Conservation (phyloP, 2,113 vertebrate genomes). For the Stegastes partitus region DNA sequence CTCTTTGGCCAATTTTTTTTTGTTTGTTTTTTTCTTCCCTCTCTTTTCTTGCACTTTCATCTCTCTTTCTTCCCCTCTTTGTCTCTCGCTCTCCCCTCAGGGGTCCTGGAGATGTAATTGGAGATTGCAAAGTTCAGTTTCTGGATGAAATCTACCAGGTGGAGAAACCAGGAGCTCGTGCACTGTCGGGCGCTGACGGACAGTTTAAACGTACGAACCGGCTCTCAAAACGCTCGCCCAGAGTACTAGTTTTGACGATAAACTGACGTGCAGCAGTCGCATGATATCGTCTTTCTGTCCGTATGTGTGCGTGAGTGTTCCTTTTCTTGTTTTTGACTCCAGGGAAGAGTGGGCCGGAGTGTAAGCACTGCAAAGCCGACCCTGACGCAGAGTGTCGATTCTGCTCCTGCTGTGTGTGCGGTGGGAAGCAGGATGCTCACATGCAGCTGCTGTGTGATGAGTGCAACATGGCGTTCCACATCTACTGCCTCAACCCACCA, state of each 20-base stretch:
- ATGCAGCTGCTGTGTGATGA: conserved; percentile 99
- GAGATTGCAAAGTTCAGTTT: conserved; percentile 94
- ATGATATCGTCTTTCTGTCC: not conserved
- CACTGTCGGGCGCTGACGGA: conserved; percentile 92
- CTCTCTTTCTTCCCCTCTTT: conserved; percentile 10
- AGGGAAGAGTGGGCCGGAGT: conserved; percentile 98
- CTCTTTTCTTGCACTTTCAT: not conserved
- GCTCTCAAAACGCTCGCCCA: not conserved
- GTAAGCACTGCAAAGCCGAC: conserved; percentile 97
- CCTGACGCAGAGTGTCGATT: conserved; percentile 94
- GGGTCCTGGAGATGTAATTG: conserved; percentile 91
- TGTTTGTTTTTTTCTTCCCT: not conserved
- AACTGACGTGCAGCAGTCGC: not conserved
- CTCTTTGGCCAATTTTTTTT: not conserved
- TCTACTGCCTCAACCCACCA: conserved; percentile 97
- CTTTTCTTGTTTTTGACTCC: conserved; percentile 49
- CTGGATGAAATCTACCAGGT: conserved; percentile 97
- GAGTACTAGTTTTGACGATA: not conserved
- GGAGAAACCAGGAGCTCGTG: conserved; percentile 92
- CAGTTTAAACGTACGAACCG: conserved; percentile 92
- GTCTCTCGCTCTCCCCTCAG: conserved; percentile 75
- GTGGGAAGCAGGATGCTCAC: conserved; percentile 96
- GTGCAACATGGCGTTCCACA: conserved; percentile 99
- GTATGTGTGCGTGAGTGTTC: not conserved
- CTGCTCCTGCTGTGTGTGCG: conserved; percentile 97